Percentiles rank a stretch among this genome's conserved stretches.
These are phyloP conservation scores for Xiphydria camelus DNA, from an alignment of 2,888 invertebrate species.

Conservation along the genomic window DNA sequence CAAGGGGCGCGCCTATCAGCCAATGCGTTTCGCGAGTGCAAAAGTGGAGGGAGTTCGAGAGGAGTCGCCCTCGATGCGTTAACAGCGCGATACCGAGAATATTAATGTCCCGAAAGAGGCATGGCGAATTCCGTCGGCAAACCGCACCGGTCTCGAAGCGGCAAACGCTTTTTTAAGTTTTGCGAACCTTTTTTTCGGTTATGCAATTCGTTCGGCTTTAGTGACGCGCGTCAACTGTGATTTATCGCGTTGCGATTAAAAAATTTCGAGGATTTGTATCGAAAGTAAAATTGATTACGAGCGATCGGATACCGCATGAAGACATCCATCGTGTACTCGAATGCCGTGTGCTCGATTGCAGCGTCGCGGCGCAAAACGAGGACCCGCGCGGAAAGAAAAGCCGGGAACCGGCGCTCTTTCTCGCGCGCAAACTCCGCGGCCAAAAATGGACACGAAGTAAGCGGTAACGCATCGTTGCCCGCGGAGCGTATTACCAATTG, in stretches of 20 bases:
- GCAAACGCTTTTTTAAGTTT: neutral
- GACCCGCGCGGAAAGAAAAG: neutral
- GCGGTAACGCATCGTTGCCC: constrained; percentile 2
- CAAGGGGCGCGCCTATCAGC: no score
- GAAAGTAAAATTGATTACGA: no score
- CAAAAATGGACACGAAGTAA: constrained; percentile 5
- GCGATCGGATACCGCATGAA: no score
- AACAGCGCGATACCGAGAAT: constrained; percentile 11
- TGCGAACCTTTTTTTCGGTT: constrained; percentile 2
- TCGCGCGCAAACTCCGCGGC: no score
- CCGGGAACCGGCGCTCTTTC: neutral
- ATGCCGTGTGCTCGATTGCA: no score
- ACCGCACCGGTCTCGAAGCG: constrained; percentile 1
- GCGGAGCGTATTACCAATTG: constrained; percentile 46
- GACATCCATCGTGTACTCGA: no score
- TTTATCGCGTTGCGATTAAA: no score
- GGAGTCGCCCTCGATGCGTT: constrained; percentile 1
- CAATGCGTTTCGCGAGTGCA: no score
- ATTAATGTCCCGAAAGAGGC: constrained; percentile 11
- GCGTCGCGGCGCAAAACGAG: no score
- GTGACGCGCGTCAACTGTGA: no score
- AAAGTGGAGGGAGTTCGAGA: neutral
- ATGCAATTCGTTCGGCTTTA: neutral
- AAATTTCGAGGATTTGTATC: no score
- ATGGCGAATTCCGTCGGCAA: constrained; percentile 5